A percentile compares a stretch with the other conserved stretches of the same genome.
Conservation (phyloP, 2,797 vertebrate species). For the Helostoma temminkii region DNA sequence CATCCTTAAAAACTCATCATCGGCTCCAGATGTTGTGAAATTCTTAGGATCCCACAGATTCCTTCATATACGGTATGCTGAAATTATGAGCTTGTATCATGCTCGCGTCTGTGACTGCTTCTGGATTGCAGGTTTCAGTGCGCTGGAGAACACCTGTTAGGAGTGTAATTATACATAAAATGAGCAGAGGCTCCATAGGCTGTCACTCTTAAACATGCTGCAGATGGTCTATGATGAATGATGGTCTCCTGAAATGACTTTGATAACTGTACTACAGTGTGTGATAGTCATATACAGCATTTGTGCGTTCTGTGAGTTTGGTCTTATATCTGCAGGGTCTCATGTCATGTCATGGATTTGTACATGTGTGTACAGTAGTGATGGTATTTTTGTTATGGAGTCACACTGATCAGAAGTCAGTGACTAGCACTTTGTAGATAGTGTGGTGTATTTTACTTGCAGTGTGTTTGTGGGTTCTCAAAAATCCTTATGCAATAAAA, state of each 20-base stretch:
- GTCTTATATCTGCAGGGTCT: constrained; percentile 23
- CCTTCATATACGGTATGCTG: constrained; percentile 70
- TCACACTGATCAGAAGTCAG: constrained; percentile 13
- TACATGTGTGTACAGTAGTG: constrained; percentile 40
- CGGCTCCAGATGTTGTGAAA: constrained; percentile 84
- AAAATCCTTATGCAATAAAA: no score
- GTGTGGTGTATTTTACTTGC: no score
- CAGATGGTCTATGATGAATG: constrained; percentile 75
- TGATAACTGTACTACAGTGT: constrained; percentile 37
- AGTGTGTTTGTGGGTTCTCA: constrained; percentile 6
- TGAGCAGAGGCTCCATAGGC: constrained; percentile 55
- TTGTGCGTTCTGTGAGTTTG: constrained; percentile 8
- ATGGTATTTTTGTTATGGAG: constrained; percentile 33
- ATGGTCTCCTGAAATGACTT: constrained; percentile 37
- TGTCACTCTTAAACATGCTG: constrained; percentile 62
- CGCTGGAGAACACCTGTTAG: constrained; percentile 82
- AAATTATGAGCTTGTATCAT: constrained; percentile 78
- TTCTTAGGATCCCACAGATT: constrained; percentile 79
- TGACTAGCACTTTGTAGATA: constrained; percentile 39
- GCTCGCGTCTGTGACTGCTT: constrained; percentile 62
- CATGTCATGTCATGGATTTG: constrained; percentile 26
- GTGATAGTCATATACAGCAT: constrained; percentile 25
- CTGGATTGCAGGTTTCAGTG: constrained; percentile 83
- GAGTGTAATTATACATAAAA: constrained; percentile 81
- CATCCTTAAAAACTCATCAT: constrained; percentile 60